Conservation (phyloP, 1,140 invertebrate genomes). For the Drosophila punjabiensis region DNA sequence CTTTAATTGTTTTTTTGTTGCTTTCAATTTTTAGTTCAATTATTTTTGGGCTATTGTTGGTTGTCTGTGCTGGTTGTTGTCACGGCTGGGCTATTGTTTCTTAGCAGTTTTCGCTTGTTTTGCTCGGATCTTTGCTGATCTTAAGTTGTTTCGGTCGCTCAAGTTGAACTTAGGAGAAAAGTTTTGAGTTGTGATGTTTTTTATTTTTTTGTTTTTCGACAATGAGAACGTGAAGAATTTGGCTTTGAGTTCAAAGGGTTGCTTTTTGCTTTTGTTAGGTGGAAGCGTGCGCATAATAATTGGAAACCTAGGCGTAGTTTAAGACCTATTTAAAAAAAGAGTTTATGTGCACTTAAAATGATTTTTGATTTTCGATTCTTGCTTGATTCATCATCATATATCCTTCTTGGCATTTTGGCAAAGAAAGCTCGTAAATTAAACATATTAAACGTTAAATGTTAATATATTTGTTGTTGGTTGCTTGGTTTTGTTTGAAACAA, state of each 20-base stretch:
- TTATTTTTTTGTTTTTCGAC: background rate
- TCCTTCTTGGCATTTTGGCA: conserved; percentile 75
- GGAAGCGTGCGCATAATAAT: conserved; percentile 54
- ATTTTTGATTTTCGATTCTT: conserved; percentile 79
- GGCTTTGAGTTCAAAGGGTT: conserved; percentile 3
- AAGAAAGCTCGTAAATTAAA: conserved; percentile 72
- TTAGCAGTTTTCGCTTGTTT: conserved; percentile 63
- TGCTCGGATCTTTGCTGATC: conserved; percentile 62
- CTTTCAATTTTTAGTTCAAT: conserved; percentile 51
- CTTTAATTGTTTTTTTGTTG: conserved; percentile 39
- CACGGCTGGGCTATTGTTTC: conserved; percentile 75
- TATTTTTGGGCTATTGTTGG: conserved; percentile 72
- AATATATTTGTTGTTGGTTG: conserved; percentile 65
- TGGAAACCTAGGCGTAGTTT: conserved; percentile 61
- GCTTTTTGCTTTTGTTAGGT: conserved; percentile 7
- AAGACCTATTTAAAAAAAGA: conserved; percentile 56
- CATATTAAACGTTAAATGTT: conserved; percentile 74
- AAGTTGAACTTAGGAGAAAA: conserved; percentile 65
- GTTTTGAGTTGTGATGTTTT: conserved; percentile 48
- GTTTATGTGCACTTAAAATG: conserved; percentile 80
- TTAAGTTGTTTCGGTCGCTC: conserved; percentile 58
- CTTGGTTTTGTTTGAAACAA: conserved; percentile 80
- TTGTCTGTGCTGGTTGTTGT: conserved; percentile 58
- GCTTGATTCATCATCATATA: conserved; percentile 44
- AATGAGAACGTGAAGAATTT: conserved; percentile 47